These are phyloP conservation scores for Magallana gigas DNA, from an alignment of 1,140 invertebrate genomes.

Conservation along the genomic window DNA sequence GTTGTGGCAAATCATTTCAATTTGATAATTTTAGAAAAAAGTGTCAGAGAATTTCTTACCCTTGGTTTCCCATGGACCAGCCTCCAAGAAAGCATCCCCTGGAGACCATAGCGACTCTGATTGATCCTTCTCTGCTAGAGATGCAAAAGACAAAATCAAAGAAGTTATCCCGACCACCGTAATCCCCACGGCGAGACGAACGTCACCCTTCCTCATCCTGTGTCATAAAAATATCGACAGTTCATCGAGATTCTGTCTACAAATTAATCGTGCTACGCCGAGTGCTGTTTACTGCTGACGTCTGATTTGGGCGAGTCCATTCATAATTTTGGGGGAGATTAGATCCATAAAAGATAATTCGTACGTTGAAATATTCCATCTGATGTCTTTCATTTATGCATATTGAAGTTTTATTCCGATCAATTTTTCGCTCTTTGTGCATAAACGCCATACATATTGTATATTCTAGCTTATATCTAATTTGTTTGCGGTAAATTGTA, in stretches of 20 bases:
- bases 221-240: too few species aligned
- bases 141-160: neutral
- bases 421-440: too few species aligned
- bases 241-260: too few species aligned
- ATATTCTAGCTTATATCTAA: too few species aligned
- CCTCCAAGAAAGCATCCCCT: neutral
- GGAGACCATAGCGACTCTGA: slow-evolving; percentile 5
- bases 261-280: neutral
- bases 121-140: neutral
- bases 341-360: neutral
- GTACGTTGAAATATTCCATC: neutral
- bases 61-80: neutral
- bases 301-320: neutral
- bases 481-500: too few species aligned
- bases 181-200: neutral
- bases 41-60: neutral
- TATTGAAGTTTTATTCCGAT: too few species aligned
- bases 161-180: neutral
- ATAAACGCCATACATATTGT: too few species aligned
- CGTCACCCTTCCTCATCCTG: neutral
- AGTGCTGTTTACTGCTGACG: neutral
- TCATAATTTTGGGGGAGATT: neutral
- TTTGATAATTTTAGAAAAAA: too few species aligned
- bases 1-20: too few species aligned
- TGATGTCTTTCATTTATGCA: too few species aligned